Evolutionary conservation across 1,140 invertebrate species (phyloP), one percentile per base, ranked within the genome.

Genomic region (Hycleus phaleratus): DNA sequence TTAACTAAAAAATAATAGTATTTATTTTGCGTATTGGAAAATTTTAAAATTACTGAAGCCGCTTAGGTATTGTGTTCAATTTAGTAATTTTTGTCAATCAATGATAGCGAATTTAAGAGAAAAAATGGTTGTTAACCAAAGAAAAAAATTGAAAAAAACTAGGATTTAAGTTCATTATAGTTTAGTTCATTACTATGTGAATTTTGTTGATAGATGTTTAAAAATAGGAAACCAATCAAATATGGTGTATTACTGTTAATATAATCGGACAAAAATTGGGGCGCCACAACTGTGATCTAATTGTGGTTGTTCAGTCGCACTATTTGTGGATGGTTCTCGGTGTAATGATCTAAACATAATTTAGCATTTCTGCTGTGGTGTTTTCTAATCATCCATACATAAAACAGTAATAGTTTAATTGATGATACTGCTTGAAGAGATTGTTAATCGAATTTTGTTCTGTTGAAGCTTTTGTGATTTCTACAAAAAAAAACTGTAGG

Each of bases 1-100:
- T 32, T 32, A 5, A 32, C 7, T 32, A 7, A 7, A 32, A 2
- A 32, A 32, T 32, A 5, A 32, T 32, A 32, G 32, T 32, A 32
- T 32, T 32, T 32, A 32, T 32, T 32, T 32, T 32, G 32, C 7
- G 4, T 32, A 5, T 4, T 32, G 7, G 4, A 32, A 32, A 32
- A 32, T 4, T 32, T 32, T 1, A 43, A 52, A 43, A 42, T 53
- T 53, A 53, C 9, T 38, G 26, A 43, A 38, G 42, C 7, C 42
- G 25, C 4, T 24, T 46, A 45, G 51, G 51, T 46, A 11, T 46
- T 46, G 51, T 53, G 51, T 53, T 53, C 51, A 53, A 52, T 53
- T 53, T 45, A 11, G 42, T 53, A 7, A 32, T 53, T 48, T 46
- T 46, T 53, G 25, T 32, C 42, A 46, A 46, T 48, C 32, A 32